phyloP scores from a whole-genome alignment of 30 jellyfish, hydroid and myxozoan species.

The Catostylus mosaicus region DNA sequence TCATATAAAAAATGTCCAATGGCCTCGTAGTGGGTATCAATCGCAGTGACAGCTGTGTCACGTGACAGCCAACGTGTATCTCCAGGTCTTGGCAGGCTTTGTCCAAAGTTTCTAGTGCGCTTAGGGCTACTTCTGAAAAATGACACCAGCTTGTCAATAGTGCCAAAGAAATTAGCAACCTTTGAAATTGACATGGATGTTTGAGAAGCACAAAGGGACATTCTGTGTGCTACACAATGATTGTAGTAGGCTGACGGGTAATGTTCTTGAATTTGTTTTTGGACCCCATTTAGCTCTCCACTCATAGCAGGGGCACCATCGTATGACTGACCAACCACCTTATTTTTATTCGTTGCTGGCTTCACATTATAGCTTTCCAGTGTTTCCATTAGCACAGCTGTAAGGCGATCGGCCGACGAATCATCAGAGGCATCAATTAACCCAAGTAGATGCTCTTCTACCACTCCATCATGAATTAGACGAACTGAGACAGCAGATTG shows the following conservation, averaged over 20 bases:
- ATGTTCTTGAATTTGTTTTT: neutral
- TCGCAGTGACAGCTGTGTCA: neutral
- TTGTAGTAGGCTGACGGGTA: neutral
- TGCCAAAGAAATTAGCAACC: no score
- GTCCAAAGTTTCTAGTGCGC: no score
- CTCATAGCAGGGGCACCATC: neutral
- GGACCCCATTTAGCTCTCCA: neutral
- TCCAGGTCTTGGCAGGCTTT: neutral
- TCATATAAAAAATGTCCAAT: neutral
- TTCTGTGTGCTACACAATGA: no score
- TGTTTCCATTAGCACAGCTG: neutral
- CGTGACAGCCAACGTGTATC: neutral
- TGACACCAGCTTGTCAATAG: no score
- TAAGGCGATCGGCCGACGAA: neutral
- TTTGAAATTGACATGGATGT: no score
- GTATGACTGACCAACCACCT: neutral
- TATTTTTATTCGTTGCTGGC: neutral
- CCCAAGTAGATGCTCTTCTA: neutral
- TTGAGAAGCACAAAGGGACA: no score
- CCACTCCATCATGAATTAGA: neutral
- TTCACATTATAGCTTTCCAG: neutral
- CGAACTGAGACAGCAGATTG: neutral
- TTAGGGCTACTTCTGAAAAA: no score
- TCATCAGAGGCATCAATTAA: neutral
- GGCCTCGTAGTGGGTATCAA: neutral